Evolutionary conservation across 1,140 invertebrate species (phyloP), one percentile per base, ranked within the genome.

Genomic region (Eurosta solidaginis): DNA sequence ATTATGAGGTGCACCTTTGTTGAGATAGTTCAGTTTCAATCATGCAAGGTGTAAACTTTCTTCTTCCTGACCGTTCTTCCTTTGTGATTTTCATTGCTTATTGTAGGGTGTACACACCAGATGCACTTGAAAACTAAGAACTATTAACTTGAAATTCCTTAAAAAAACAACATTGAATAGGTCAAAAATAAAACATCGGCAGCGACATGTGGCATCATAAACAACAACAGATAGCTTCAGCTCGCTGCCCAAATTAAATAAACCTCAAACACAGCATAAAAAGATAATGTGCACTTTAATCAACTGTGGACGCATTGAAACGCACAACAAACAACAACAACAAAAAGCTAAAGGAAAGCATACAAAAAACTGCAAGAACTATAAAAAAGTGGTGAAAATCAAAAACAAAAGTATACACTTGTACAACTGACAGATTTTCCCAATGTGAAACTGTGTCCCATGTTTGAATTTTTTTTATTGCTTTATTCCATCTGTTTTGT

Each of bases 371-470:
- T 7, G 27, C 17, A n/a, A 27, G 25, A 73, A 42, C 25, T 27
- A 36, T 20, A 73, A n/a, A 74, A 49, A 9, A 36, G 6, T 75
- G 44, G 22, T 29, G 44, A 45, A 29, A 25, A 0, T 0, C 4
- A 22, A 7, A 12, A 54, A 77, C 42, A 77, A 77, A 50, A 54
- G 75, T 29, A 77, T 54, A 49, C 83, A 84, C 82, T 84, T 85
- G 83, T 74, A 40, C 74, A 36, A 77, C 76, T 77, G 76, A 77
- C 44, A 59, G 40, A 49, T 59, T 68, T 77, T 77, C 52, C 76
- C 59, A 68, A 78, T 83, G 82, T 80, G 83, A 85, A 85, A 79
- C 77, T 76, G 5, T 68, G 78, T 79, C 84, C 85, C 83, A 85
- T 84, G 84, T 83, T 54, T 45, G 25, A 2, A 75, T 75, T 75